These are phyloP conservation scores for Sclerodermus sp. DNA, from an alignment of 2,888 invertebrate genomes.

Conservation along the genomic window DNA sequence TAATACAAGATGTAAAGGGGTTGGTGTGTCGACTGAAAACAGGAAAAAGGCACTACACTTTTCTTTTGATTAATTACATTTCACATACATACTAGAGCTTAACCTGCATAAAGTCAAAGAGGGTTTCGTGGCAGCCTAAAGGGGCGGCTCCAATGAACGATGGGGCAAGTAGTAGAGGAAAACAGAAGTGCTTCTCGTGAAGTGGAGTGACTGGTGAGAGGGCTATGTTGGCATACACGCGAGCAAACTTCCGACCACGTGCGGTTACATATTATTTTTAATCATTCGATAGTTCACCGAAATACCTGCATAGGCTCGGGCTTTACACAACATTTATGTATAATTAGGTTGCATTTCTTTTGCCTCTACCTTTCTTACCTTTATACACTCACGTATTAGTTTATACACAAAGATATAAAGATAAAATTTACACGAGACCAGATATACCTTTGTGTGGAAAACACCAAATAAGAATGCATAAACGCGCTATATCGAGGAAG, in stretches of 20 bases:
- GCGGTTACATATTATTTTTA: slow-evolving; percentile 28
- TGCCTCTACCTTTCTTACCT: too few relatives aligned
- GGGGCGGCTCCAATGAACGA: background rate
- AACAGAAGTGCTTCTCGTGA: slow-evolving; percentile 8
- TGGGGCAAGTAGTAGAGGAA: slow-evolving; percentile 1
- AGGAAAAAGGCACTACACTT: slow-evolving; percentile 1
- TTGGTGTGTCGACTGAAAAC: background rate
- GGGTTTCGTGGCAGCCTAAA: slow-evolving; percentile 1
- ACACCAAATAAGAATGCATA: too few relatives aligned
- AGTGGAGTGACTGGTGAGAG: slow-evolving; percentile 13
- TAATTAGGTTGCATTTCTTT: too few relatives aligned
- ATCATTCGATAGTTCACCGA: slow-evolving; percentile 25
- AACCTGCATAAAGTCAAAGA: slow-evolving; percentile 10
- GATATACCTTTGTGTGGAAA: too few relatives aligned
- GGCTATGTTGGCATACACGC: slow-evolving; percentile 22
- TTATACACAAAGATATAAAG: too few relatives aligned
- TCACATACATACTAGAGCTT: background rate
- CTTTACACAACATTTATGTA: slow-evolving; percentile 19
- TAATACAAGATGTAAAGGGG: background rate
- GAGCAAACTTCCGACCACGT: slow-evolving; percentile 22
- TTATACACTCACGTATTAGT: too few relatives aligned
- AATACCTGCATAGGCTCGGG: slow-evolving; percentile 9
- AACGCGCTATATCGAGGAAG: too few relatives aligned
- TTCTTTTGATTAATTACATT: slow-evolving; percentile 23
- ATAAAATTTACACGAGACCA: too few relatives aligned